phyloP scores from a whole-genome alignment of 2,113 vertebrate species.

The Panurus biarmicus region DNA sequence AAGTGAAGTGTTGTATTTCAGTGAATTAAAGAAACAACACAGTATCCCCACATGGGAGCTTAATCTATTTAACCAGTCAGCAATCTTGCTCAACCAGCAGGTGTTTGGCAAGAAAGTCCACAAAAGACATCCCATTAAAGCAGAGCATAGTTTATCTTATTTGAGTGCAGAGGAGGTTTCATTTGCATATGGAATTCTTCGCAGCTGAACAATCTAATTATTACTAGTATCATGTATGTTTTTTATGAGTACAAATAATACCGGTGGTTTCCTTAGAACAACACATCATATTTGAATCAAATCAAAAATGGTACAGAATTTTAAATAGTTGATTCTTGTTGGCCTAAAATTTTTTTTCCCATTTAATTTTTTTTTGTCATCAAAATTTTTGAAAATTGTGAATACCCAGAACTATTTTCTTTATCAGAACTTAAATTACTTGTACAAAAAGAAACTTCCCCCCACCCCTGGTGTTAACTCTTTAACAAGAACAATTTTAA shows the following conservation, averaged over 20 bases:
- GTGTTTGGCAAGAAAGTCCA: constrained; percentile 8
- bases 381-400: background rate
- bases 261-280: background rate
- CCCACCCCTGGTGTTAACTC: fast-evolving
- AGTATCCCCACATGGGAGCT: background rate
- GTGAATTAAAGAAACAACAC: background rate
- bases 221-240: background rate
- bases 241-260: background rate
- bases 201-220: background rate
- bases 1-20: background rate
- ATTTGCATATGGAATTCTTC: background rate
- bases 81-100: constrained; percentile 9
- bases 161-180: background rate
- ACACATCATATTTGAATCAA: background rate
- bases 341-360: background rate
- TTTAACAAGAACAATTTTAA: background rate
- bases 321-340: background rate
- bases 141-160: background rate
- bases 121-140: constrained; percentile 3
- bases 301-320: background rate
- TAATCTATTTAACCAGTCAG: constrained; percentile 29
- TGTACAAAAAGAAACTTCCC: fast-evolving
- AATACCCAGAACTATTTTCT: background rate
- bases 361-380: background rate
- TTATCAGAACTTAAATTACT: background rate